A percentile compares a stretch with the other conserved stretches of the same genome.
phyloP scores from a whole-genome alignment of 2,888 invertebrate genomes.

The Scaptomyza flava region DNA sequence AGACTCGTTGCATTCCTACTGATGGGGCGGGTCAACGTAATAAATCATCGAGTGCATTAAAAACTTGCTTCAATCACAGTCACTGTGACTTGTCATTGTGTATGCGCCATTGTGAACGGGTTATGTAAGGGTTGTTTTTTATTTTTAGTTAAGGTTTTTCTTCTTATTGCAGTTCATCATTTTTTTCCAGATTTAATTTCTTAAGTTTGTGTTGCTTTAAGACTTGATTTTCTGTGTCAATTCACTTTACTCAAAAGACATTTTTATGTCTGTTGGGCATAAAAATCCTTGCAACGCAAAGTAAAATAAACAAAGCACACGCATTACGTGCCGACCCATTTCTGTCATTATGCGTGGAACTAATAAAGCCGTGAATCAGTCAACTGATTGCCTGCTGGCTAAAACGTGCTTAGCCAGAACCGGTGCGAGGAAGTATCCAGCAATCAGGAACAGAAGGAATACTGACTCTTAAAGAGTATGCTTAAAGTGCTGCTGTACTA shows the following conservation, averaged over 20 bases:
- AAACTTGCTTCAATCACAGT: constrained; percentile 11
- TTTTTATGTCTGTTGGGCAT: constrained; percentile 65
- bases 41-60: constrained; percentile 60
- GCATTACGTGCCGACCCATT: constrained; percentile 77
- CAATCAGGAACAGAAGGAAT: constrained; percentile 35
- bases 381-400: constrained; percentile 53
- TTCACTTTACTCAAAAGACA: constrained; percentile 18
- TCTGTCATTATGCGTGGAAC: constrained; percentile 78
- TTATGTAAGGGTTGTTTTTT: no score
- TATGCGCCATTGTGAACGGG: constrained; percentile 1
- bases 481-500: constrained; percentile 52
- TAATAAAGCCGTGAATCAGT: constrained; percentile 75
- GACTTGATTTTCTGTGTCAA: background rate
- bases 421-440: constrained; percentile 30
- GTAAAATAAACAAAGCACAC: constrained; percentile 74
- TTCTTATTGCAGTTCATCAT: background rate
- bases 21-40: constrained; percentile 31
- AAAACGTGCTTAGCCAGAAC: constrained; percentile 67
- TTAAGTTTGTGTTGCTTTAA: constrained; percentile 22
- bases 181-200: no score
- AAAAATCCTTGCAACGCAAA: constrained; percentile 66
- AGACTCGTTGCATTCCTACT: constrained; percentile 42
- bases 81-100: background rate
- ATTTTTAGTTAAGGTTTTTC: no score
- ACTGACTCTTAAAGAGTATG: constrained; percentile 52